These are phyloP conservation scores for Danio rerio DNA, from an alignment of 2,113 vertebrate species.

Conservation along the genomic window DNA sequence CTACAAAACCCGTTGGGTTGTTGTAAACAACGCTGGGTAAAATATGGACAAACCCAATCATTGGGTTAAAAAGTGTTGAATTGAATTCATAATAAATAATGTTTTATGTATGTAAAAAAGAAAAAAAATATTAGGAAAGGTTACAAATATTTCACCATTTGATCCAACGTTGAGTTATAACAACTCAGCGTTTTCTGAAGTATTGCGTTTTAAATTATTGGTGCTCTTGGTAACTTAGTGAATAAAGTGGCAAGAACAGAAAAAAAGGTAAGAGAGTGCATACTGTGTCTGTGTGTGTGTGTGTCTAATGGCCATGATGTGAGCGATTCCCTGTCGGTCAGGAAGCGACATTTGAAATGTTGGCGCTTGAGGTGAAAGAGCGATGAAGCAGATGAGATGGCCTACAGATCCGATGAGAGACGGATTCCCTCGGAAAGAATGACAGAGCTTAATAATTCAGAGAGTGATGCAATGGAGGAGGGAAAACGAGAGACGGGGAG, in stretches of 20 bases:
- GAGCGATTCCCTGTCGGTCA: slow-evolving; percentile 76
- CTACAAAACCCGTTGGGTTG: too few species aligned
- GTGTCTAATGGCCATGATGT: slow-evolving; percentile 32
- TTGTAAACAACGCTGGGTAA: too few species aligned
- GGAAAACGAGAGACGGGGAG: slow-evolving; percentile 12
- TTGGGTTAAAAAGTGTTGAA: too few species aligned
- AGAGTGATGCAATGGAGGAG: slow-evolving; percentile 55
- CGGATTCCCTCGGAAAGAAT: slow-evolving; percentile 67
- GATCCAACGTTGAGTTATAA: too few species aligned
- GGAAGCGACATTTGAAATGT: slow-evolving; percentile 63
- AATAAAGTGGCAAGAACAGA: neutral
- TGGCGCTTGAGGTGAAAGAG: slow-evolving; percentile 70
- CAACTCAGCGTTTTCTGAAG: too few species aligned
- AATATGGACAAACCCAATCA: too few species aligned
- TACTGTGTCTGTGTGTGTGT: neutral
- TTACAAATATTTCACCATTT: too few species aligned
- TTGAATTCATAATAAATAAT: too few species aligned
- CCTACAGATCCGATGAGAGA: slow-evolving; percentile 68
- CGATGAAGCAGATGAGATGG: slow-evolving; percentile 72
- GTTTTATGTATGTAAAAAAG: too few species aligned
- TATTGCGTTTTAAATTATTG: neutral
- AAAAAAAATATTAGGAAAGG: too few species aligned
- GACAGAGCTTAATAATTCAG: slow-evolving; percentile 73
- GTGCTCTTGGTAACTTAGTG: neutral
- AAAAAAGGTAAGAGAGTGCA: neutral